Base-by-base conservation (phyloP, 2,113 vertebrate species). In the Halichoeres trimaculatus region DNA sequence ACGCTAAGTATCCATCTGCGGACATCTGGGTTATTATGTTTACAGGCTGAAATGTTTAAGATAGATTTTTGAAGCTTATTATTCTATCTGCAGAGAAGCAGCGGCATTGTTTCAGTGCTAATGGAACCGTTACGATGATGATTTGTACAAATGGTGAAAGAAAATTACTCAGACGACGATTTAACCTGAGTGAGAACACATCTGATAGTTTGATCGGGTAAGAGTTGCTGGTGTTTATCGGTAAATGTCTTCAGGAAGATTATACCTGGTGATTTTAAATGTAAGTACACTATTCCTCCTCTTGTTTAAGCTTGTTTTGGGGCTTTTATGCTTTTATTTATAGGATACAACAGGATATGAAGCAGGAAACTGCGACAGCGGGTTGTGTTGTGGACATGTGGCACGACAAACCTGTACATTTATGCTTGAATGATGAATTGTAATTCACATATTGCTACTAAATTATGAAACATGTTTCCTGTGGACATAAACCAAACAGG, bases 141-240 rank as follows among this genome's bases (percentile, higher is more conserved):
- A 19, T 48, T 75, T 64, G 62, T 41, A 66, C 58, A 75, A 77
- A 72, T 68, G 76, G 40, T 22, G 58, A 74, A 81, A 78, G 61
- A 57, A 50, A 81, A 74, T 82, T 70, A 84, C 62, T 59, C 20
- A 40, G n/a, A 76, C 19, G 56, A 68, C 59, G 68, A 71, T 65
- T 71, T 24, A 48, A 53, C 58, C 65, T 62, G 55, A 62, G 57
- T 70, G n/a, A 60, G 45, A 65, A 77, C 61, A 61, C 51, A 75
- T 73, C 66, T 52, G 55, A 22, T 55, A 0, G 71, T 82, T 38
- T 57, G 36, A 68, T 38, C 10, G 26, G 69, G 5, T 26, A 78
- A 76, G 63, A 70, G 75, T 74, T 90, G 81, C 87, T 90, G 87
- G 81, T 90, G 86, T 80, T 86, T 77, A 41, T 85, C 5, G 20